Conservation (phyloP, 1,140 invertebrate species). For the Nylanderia fulva region DNA sequence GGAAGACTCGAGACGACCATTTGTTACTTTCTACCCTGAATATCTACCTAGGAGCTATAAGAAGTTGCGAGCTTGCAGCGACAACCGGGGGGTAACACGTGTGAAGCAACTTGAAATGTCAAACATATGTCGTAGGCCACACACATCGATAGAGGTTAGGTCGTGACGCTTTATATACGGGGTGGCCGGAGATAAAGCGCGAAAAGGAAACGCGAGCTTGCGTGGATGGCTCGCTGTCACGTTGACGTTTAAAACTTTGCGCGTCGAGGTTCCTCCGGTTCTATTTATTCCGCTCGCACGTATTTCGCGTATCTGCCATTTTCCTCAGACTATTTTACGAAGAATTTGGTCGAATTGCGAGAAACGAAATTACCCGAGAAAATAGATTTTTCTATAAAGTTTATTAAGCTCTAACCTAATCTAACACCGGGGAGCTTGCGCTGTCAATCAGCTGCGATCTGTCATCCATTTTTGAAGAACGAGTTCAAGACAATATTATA, state of each 20-base stretch:
- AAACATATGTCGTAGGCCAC: constrained; percentile 51
- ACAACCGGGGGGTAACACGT: neutral
- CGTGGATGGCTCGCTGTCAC: neutral
- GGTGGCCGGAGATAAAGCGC: neutral
- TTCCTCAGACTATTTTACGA: no score
- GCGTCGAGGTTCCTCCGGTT: neutral
- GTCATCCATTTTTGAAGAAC: no score
- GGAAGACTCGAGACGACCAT: neutral
- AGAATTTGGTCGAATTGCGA: no score
- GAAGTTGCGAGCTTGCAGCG: neutral
- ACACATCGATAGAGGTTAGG: constrained; percentile 44
- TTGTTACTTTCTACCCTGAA: neutral
- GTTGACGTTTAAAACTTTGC: constrained; percentile 21
- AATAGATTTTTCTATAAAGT: no score
- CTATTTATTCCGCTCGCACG: neutral
- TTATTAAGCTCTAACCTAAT: no score
- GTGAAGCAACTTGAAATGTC: constrained; percentile 41
- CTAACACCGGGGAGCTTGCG: no score
- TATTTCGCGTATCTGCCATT: neutral
- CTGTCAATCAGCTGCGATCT: no score
- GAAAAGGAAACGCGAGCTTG: neutral
- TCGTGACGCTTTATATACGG: neutral
- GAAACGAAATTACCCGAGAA: no score
- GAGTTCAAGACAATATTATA: no score
- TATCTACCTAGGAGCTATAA: neutral